Conservation (phyloP, 2,797 vertebrate species). For the Microctenopoma stevenorrisi region DNA sequence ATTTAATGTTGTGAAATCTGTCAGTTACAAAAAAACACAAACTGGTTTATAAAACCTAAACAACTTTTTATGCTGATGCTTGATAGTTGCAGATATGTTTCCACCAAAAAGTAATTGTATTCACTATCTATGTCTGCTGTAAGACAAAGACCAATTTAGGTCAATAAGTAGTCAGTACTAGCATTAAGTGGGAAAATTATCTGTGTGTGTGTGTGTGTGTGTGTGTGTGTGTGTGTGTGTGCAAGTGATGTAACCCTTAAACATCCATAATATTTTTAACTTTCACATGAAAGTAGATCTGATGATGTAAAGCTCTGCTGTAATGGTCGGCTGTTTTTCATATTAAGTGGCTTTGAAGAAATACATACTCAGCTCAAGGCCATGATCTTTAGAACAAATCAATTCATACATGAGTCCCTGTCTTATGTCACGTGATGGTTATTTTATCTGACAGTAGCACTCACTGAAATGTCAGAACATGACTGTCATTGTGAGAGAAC, state of each 20-base stretch:
- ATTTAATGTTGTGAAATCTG: too few species aligned
- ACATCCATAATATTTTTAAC: constrained; percentile 20
- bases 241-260: neutral
- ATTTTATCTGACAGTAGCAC: constrained; percentile 36
- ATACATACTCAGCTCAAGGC: constrained; percentile 46
- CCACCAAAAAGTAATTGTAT: neutral
- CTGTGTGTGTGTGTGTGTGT: too few species aligned
- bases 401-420: constrained; percentile 7
- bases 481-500: constrained; percentile 31
- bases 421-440: constrained; percentile 2
- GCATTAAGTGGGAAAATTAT: neutral
- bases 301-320: constrained; percentile 24
- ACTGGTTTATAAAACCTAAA: too few species aligned
- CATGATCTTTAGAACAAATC: constrained; percentile 57
- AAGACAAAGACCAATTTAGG: neutral
- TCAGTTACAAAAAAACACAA: too few species aligned
- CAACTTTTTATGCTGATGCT: neutral
- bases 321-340: constrained; percentile 41
- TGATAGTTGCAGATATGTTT: neutral
- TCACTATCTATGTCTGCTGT: too few species aligned
- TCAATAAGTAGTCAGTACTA: neutral
- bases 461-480: constrained; percentile 32
- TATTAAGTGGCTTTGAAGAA: constrained; percentile 42
- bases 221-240: too few species aligned
- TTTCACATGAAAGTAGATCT: constrained; percentile 30